phyloP scores from a whole-genome alignment of 2,113 vertebrate genomes.

The Micronycteris hirsuta region DNA sequence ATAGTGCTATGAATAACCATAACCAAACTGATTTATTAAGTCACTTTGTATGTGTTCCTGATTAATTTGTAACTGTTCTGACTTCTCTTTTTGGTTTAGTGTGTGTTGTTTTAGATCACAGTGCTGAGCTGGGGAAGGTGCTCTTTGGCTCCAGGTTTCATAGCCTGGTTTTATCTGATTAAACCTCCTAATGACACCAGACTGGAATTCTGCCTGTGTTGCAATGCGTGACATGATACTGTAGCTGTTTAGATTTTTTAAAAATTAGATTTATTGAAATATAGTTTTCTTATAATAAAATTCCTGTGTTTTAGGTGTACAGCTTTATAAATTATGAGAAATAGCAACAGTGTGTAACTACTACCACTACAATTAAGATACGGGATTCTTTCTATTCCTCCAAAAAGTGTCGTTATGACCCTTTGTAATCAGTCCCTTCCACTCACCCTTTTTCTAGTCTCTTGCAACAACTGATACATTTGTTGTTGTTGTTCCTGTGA shows the following conservation, averaged over 20 bases:
- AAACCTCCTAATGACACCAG: background rate
- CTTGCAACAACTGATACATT: background rate
- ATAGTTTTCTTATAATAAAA: slow-evolving; percentile 26
- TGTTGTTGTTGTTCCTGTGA: background rate
- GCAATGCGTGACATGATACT: background rate
- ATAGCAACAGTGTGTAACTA: background rate
- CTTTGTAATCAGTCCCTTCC: background rate
- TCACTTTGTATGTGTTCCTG: slow-evolving; percentile 19
- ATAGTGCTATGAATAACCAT: background rate
- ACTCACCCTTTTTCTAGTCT: background rate
- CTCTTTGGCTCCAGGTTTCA: background rate
- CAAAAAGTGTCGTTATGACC: background rate
- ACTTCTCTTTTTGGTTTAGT: background rate
- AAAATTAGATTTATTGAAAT: background rate
- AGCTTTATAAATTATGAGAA: background rate
- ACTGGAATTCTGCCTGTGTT: slow-evolving; percentile 18
- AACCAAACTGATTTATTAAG: slow-evolving; percentile 7
- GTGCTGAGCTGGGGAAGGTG: background rate
- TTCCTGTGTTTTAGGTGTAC: background rate
- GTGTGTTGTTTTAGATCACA: background rate
- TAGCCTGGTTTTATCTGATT: slow-evolving; percentile 22
- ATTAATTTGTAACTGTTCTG: slow-evolving; percentile 32
- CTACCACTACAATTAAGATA: background rate
- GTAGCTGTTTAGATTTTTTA: background rate
- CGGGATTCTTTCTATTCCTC: background rate